A percentile compares a stretch with the other conserved stretches of the same genome.
Evolutionary conservation across 2,888 invertebrate genomes (phyloP).

Genomic region (Drosophila fulvimacula): DNA sequence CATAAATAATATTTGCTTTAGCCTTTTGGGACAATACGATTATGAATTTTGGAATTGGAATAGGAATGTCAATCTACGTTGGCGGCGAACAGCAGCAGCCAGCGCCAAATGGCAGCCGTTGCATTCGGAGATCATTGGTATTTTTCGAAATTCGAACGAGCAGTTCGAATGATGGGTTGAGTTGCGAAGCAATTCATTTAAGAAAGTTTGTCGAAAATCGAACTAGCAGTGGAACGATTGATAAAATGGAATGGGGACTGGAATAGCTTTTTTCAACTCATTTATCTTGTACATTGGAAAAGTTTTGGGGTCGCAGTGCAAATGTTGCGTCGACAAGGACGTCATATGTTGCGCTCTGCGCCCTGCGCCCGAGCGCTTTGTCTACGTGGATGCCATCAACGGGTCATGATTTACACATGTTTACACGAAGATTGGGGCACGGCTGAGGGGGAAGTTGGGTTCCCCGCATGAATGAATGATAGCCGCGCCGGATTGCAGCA

Average conservation of each 20-base stretch:
- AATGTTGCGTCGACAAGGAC: conserved; percentile 52
- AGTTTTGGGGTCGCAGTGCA: conserved; percentile 64
- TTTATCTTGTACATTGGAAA: conserved; percentile 40
- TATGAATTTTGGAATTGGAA: conserved; percentile 11
- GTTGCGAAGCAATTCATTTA: neutral
- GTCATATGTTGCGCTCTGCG: conserved; percentile 54
- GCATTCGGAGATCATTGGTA: conserved; percentile 18
- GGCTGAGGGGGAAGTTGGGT: conserved; percentile 14
- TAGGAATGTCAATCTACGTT: conserved; percentile 16
- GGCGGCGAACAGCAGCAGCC: conserved; percentile 24
- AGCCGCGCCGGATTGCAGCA: conserved; percentile 60
- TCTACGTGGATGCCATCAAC: conserved; percentile 68
- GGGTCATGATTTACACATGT: conserved; percentile 83
- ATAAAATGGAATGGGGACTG: neutral
- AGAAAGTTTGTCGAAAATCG: conserved; percentile 17
- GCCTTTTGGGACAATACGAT: conserved; percentile 55
- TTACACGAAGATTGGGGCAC: conserved; percentile 64
- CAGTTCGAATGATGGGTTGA: neutral
- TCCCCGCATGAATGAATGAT: conserved; percentile 69
- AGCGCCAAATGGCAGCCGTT: conserved; percentile 63
- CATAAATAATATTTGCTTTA: conserved; percentile 73
- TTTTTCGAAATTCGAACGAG: conserved; percentile 14
- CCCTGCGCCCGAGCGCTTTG: conserved; percentile 6
- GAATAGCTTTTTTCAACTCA: conserved; percentile 31
- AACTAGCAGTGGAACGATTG: neutral